Evolutionary conservation across 2,113 vertebrate species (phyloP), one percentile per base, ranked within the genome.

Genomic region (Onychostruthus taczanowskii): DNA sequence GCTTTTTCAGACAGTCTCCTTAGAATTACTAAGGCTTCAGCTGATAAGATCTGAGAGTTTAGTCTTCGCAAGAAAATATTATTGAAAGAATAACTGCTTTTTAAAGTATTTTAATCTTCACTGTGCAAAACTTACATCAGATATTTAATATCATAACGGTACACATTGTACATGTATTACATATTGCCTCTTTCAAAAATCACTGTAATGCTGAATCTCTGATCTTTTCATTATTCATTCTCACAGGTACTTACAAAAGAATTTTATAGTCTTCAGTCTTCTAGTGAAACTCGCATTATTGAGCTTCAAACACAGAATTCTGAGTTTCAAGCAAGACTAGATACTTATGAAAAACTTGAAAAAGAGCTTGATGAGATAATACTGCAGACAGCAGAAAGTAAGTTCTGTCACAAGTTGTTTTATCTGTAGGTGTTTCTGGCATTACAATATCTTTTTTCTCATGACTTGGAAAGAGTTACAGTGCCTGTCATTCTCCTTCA

Each of bases 361-460:
- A 98, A 98, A 92, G 99, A 99, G 87, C 97, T 99, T 92, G 99
- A 99, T 90, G 98, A 99, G 81, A 98, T 99, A 96, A 99, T 99
- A 97, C 97, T 99, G 98, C 99, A 99, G 95, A 98, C 99, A 41
- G 99, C 99, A 68, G 99, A 99, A 97, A 98, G 99, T 99, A 98
- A 98, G 98, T 98, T 68, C 39, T 81, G n/a, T 61, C 55, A 73
- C 21, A 50, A 72, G 28, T 73, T n/a, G 16, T 31, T 83, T 16
- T 75, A 61, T 74, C 77, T 87, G 80, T 70, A 86, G 90, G 31
- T 62, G 74, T 27, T 90, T 75, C 64, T 69, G 74, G 31, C 68
- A 63, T 83, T 77, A 63, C 43, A 16, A 35, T 77, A 95, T 41
- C 11, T 78, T 80, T 68, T 91, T 97, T 91, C 67, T 95, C 16